Evolutionary conservation across 2,113 vertebrate species (phyloP).

Genomic region (Tenebrosternarchus preto): DNA sequence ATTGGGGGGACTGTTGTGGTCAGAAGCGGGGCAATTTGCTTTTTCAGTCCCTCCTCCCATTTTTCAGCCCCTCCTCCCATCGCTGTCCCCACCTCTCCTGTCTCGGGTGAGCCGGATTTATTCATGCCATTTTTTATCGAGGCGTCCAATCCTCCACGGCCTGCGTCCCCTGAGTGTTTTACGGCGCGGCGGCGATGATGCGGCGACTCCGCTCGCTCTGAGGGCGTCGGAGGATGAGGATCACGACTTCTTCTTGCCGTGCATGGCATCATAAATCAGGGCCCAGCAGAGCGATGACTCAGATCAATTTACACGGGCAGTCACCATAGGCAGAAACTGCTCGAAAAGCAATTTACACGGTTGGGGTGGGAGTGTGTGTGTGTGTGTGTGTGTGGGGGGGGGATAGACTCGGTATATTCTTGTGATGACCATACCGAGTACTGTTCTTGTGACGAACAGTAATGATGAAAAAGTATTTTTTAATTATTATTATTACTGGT

Average conservation of each 20-base stretch:
- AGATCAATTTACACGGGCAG: not conserved
- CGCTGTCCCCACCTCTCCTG: not conserved
- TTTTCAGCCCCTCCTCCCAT: not conserved
- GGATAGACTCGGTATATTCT: too few relatives aligned
- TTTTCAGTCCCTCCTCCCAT: not conserved
- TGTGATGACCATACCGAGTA: too few relatives aligned
- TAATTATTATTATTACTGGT: too few relatives aligned
- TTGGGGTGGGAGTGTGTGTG: too few relatives aligned
- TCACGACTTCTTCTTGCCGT: not conserved
- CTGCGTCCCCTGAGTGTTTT: constrained; percentile 3
- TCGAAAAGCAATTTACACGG: too few relatives aligned
- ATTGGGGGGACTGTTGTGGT: too few relatives aligned
- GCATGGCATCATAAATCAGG: not conserved
- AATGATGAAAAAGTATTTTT: too few relatives aligned
- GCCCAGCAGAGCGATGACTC: not conserved
- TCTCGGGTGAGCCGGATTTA: not conserved
- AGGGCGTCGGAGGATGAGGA: not conserved
- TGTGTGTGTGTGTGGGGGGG: too few relatives aligned
- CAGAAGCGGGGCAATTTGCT: not conserved
- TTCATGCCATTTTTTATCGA: constrained; percentile 11
- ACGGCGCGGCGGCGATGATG: not conserved
- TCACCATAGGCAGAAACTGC: not conserved
- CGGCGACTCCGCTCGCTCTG: not conserved
- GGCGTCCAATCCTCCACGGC: not conserved
- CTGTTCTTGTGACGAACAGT: too few relatives aligned